Base-by-base conservation (phyloP, 2,113 vertebrate species). In the Sporophila hypoxantha region DNA sequence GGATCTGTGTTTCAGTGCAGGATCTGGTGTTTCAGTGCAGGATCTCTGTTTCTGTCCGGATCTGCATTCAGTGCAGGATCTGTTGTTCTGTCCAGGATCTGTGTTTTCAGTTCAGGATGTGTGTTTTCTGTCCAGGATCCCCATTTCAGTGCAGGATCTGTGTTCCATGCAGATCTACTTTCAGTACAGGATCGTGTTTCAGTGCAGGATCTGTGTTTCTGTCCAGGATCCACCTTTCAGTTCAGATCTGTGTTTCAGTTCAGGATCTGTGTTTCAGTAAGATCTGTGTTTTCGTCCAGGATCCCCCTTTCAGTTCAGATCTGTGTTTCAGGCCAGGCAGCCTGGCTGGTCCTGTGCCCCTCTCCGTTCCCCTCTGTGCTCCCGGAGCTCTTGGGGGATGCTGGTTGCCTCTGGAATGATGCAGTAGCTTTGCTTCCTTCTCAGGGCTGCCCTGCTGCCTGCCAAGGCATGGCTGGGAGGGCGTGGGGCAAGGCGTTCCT, bases 31-130 rank as follows among this genome's bases (percentile, higher is more conserved):
- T 78, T 62, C 52, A 10, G 16, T 14, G 1, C 64, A 67, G n/a
- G n/a, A 27, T 36, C 42, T 14, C 2, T 0, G 0, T n/a, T n/a
- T 10, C 8, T 1, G 32, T 25, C 2, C n/a, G 17, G 44, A 20
- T 66, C 44, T 37, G 17, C 16, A 3, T 26, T 76, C 37, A 21
- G 23, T 9, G 6, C 64, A 66, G n/a, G n/a, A 20, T 27, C 42
- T 19, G 3, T 2, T 1, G 18, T 34, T 13, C 8, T 1, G 32
- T 2, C 52, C 34, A 64, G 74, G 49, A 25, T 66, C 49, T 32
- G 13, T 25, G 8, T n/a, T 41, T 10, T 15, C 37, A 3, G 5
- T 8, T 1, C 68, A 71, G 39, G 52, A 1, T 42, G 9, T 20
- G 9, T 1, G 1, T 42, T 10, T n/a, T 62, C 44, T 37, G 22